Percentiles rank a stretch among this genome's conserved stretches.
phyloP scores from a whole-genome alignment of 2,797 vertebrate species.

The Premnoplex brunnescens region DNA sequence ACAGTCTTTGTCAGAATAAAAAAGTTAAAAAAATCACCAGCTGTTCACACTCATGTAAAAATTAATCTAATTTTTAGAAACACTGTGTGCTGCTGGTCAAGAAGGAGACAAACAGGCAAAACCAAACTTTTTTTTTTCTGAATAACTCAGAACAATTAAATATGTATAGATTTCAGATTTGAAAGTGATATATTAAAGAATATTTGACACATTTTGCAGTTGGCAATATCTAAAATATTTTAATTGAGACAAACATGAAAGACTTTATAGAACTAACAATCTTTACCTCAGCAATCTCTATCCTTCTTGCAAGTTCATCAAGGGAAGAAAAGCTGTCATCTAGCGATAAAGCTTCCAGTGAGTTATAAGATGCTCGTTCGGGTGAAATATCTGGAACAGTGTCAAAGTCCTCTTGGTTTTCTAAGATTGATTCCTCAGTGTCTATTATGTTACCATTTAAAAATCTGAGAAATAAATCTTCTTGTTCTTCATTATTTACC shows the following conservation, averaged over 20 bases:
- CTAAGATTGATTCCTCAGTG: conserved; percentile 60
- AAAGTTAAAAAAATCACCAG: neutral
- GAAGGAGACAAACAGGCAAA: neutral
- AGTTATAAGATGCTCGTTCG: conserved; percentile 72
- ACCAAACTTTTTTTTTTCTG: neutral
- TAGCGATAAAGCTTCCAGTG: conserved; percentile 80
- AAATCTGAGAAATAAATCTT: conserved; percentile 75
- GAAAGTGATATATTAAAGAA: neutral
- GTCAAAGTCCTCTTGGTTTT: conserved; percentile 72
- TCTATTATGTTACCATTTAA: conserved; percentile 73
- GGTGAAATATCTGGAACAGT: conserved; percentile 66
- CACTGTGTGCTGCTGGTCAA: neutral
- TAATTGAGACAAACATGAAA: neutral
- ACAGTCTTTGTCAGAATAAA: neutral
- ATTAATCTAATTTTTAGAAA: neutral
- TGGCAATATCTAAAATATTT: neutral
- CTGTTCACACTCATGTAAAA: neutral
- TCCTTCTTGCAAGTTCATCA: conserved; percentile 89
- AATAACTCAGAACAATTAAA: neutral
- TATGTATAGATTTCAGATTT: neutral
- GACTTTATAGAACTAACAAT: neutral
- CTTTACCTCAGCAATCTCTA: conserved; percentile 89
- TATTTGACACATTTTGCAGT: neutral
- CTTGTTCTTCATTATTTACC: conserved; percentile 61
- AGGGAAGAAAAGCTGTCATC: conserved; percentile 86